A percentile compares a stretch with the other conserved stretches of the same genome.
Evolutionary conservation across 1,140 invertebrate genomes (phyloP).

Genomic region (Asobara japonica): DNA sequence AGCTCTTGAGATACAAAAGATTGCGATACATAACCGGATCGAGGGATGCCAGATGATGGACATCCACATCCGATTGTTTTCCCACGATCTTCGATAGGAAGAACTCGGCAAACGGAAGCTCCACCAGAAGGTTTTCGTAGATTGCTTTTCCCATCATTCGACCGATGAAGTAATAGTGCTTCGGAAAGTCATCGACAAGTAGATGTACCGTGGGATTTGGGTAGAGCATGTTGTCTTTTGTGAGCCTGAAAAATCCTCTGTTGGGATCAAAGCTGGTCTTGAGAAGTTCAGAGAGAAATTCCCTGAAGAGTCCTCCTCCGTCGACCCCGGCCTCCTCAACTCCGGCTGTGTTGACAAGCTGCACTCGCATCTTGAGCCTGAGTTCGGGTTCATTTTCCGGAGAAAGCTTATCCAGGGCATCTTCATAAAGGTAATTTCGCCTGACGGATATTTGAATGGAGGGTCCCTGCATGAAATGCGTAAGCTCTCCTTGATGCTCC

Average conservation of each 20-base stretch:
- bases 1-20: constrained; percentile 86
- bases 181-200: constrained; percentile 83
- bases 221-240: constrained; percentile 92
- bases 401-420: constrained; percentile 94
- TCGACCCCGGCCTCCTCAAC: constrained; percentile 96
- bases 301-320: constrained; percentile 93
- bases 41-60: constrained; percentile 92
- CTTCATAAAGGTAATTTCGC: constrained; percentile 94
- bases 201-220: constrained; percentile 92
- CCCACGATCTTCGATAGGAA: constrained; percentile 89
- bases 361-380: constrained; percentile 85
- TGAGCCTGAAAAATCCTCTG: constrained; percentile 91
- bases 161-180: constrained; percentile 97
- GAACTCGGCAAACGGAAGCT: constrained; percentile 93
- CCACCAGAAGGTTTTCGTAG: constrained; percentile 94
- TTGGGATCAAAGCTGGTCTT: constrained; percentile 98
- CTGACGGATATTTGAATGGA: constrained; percentile 84
- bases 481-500: constrained; percentile 77
- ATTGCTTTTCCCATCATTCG: constrained; percentile 94
- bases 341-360: constrained; percentile 89
- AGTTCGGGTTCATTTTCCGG: constrained; percentile 91
- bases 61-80: constrained; percentile 83
- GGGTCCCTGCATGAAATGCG: constrained; percentile 79
- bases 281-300: constrained; percentile 90
- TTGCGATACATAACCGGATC: constrained; percentile 94